Percentiles rank a stretch among this genome's conserved stretches.
phyloP scores from a whole-genome alignment of 2,797 vertebrate genomes.

The Lepilemur ruficaudatus region DNA sequence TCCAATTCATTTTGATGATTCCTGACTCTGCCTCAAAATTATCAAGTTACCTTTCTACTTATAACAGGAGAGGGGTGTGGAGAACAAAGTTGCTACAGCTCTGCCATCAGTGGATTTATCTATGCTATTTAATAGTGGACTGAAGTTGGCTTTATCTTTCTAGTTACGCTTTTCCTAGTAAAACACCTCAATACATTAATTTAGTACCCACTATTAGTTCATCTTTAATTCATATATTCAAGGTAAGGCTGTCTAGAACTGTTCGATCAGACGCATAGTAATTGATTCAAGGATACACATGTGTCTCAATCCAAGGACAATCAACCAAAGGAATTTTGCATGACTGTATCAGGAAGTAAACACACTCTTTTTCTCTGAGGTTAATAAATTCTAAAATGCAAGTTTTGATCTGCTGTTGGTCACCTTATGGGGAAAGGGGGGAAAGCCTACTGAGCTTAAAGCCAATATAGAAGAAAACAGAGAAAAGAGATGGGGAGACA shows the following conservation, averaged over 20 bases:
- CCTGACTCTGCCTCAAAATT: neutral
- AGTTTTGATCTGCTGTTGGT: neutral
- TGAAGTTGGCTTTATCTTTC: neutral
- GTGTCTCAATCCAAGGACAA: neutral
- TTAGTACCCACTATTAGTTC: neutral
- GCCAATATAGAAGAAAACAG: neutral
- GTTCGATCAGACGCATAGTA: neutral
- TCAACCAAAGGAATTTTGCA: neutral
- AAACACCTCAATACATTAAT: neutral
- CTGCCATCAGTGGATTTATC: neutral
- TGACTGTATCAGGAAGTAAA: neutral
- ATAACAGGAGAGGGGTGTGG: accelerated
- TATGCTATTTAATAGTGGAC: neutral
- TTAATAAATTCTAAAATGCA: neutral
- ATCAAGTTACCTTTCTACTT: neutral
- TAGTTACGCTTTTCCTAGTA: neutral
- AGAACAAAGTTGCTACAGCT: neutral
- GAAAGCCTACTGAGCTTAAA: neutral
- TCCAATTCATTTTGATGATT: neutral
- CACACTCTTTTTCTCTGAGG: neutral
- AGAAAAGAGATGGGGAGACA: neutral
- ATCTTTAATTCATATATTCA: neutral
- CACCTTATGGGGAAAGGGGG: accelerated
- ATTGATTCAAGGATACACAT: neutral
- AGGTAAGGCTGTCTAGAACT: neutral